phyloP scores from a whole-genome alignment of 1,140 invertebrate genomes.

The Thrips palmi region DNA sequence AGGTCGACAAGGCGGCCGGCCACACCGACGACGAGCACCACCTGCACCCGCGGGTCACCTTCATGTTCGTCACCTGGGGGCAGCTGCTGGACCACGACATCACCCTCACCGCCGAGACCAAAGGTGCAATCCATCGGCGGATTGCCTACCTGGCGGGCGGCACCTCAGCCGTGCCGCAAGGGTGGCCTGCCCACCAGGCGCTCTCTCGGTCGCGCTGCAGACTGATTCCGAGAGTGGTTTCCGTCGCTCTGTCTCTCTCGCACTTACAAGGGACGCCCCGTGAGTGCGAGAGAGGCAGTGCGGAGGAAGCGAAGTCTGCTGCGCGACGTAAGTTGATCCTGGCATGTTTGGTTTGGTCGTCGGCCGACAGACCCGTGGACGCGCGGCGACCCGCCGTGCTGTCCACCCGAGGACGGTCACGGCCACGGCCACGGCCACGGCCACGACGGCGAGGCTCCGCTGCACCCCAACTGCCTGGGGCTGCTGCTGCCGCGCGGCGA shows the following conservation, averaged over 20 bases:
- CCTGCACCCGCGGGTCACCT: slow-evolving; percentile 23
- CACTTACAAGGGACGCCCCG: not conserved
- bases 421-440: too few relatives aligned
- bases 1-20: too few relatives aligned
- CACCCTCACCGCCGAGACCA: slow-evolving; percentile 30
- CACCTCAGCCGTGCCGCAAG: not conserved
- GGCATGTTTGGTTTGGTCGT: too few relatives aligned
- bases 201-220: too few relatives aligned
- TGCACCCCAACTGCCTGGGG: too few relatives aligned
- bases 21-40: slow-evolving; percentile 24
- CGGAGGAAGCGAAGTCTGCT: too few relatives aligned
- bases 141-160: not conserved
- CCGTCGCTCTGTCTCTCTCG: not conserved
- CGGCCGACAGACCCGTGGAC: too few relatives aligned
- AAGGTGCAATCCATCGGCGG: slow-evolving; percentile 21
- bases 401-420: too few relatives aligned
- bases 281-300: not conserved
- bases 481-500: too few relatives aligned
- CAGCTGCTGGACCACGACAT: slow-evolving; percentile 36
- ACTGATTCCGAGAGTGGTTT: not conserved
- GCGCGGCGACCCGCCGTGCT: too few relatives aligned
- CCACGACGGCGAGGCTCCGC: too few relatives aligned
- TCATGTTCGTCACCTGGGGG: slow-evolving; percentile 31
- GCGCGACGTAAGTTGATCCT: too few relatives aligned
- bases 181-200: not conserved